phyloP scores from a whole-genome alignment of 2,113 vertebrate genomes.

The Eretmochelys imbricata region DNA sequence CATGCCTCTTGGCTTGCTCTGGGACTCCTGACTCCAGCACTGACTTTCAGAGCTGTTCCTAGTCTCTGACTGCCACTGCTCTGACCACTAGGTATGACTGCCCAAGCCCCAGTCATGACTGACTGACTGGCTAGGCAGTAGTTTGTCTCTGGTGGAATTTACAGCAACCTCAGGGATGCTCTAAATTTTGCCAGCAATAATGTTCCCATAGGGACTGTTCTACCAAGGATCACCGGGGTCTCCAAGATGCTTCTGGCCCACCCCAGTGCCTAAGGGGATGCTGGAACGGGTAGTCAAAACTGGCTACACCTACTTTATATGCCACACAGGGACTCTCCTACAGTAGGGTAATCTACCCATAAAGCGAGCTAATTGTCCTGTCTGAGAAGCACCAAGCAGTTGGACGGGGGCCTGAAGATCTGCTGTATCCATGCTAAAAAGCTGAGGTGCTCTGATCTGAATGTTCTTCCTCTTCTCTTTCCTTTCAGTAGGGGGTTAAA shows the following conservation, averaged over 20 bases:
- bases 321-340: neutral
- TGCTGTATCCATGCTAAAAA: neutral
- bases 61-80: neutral
- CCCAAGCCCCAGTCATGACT: neutral
- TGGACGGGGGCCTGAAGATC: neutral
- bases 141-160: neutral
- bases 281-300: neutral
- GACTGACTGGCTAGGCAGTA: neutral
- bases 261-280: neutral
- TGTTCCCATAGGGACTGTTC: neutral
- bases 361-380: neutral
- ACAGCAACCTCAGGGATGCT: neutral
- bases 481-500: neutral
- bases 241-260: neutral
- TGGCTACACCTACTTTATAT: neutral
- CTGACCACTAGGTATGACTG: neutral
- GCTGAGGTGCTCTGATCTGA: neutral
- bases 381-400: neutral
- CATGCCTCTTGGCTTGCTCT: neutral
- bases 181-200: neutral
- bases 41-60: neutral
- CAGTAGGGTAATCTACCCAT: neutral
- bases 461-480: neutral
- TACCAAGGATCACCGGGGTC: neutral
- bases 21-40: too few relatives aligned